Base-by-base conservation (phyloP, 1,140 invertebrate genomes). In the Solen grandis region DNA sequence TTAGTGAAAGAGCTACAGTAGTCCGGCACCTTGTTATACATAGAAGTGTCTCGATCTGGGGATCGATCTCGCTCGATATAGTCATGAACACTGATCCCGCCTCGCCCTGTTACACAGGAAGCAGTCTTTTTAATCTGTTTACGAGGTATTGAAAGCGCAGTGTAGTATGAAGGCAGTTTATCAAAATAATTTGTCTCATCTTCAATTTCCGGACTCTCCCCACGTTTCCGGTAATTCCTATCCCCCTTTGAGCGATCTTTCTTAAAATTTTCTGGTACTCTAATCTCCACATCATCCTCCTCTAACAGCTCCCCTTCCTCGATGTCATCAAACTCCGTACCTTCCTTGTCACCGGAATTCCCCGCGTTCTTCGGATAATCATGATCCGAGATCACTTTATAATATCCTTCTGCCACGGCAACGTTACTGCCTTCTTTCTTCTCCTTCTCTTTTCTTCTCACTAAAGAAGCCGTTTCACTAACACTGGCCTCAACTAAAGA, bases 321-420 rank as follows among this genome's bases (percentile, higher is more conserved):
- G 41, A 81, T n/a, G 31, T 74, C 76, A 8, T 79, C 35, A 27
- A 69, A 54, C 31, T 78, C 70, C 62, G 33, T 41, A 54, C 52
- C 62, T 25, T 35, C 25, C n/a, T 54, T 38, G 19, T 54, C 35
- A n/a, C 29, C 33, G 14, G 16, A 35, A 73, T 82, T 74, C 1
- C 29, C 57, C 70, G 60, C 74, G n/a, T 84, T 91, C 38, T 52
- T 81, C 69, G 93, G 93, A 80, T 94, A 94, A 88, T 94, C 93
- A 82, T 94, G 93, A 84, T 77, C 85, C 13, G 66, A 73, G 50
- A 59, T 80, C 73, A 93, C 73, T 50, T 84, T 27, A 83, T 73
- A 77, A 38, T 84, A 83, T 93, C 70, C 60, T 93, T 92, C 13
- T 93, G 88, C 16, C 84, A 90, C 88, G 5, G 35, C 13, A 19